Evolutionary conservation across 2,888 invertebrate genomes (phyloP), one percentile per base, ranked within the genome.

Genomic region (Cantharis flavilabris): DNA sequence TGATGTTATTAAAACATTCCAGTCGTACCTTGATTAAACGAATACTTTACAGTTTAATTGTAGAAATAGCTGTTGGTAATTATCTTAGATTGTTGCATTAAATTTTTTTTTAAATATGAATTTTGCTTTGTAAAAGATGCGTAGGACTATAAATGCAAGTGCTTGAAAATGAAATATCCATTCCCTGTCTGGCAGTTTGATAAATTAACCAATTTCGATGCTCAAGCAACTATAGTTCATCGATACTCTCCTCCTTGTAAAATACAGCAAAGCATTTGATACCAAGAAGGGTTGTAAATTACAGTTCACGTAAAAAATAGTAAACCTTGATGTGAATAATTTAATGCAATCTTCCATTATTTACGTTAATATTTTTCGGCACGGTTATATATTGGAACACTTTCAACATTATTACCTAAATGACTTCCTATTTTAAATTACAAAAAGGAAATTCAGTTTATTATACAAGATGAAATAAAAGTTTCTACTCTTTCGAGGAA

Each of bases 131-230:
- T 64, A 70, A 74, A 20, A 70, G 76, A 76, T 76, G 76, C 63
- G 70, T 65, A 70, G 26, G 26, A 9, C 26, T 73, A 73, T 65
- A 26, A 71, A 74, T 77, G 69, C 71, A 74, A 73, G 77, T 73
- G 67, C 71, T 77, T 69, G 74, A 72, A 81, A 80, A 81, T 81
- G 81, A 81, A 80, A 79, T 80, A 81, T 80, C 79, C 77, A 74
- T 76, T 64, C 73, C 76, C 73, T 77, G 75, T 75, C 76, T 64
- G 76, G 75, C 80, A 77, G 79, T 73, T 80, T 82, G 82, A 82
- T 82, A 79, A 80, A 82, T 81, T 78, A 76, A 73, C 82, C 82
- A 82, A 82, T 82, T 82, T 80, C 82, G 78, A 71, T 75, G 33
- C 75, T 71, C 75, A 69, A 70, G 73, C 76, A 28, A 71, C 76